Evolutionary conservation across 2,113 vertebrate genomes (phyloP), one percentile per base, ranked within the genome.

Genomic region (Sinocyclocheilus anshuiensis): DNA sequence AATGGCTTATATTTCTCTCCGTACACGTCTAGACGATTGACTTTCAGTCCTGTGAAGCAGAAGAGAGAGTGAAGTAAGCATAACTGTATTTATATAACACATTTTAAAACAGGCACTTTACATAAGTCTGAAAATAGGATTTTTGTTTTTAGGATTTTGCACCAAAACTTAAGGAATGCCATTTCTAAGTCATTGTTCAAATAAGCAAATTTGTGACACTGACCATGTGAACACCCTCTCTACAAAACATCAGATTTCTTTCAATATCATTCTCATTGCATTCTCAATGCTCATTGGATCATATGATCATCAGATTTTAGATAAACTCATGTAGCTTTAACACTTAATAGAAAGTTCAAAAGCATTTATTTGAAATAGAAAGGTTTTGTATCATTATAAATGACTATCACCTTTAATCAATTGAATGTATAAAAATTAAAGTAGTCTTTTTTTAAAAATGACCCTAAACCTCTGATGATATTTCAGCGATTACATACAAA

Each of bases 1-100:
- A 99, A 99, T 39, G 97, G 98, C 90, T 99, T 99, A 92, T 99
- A 99, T 90, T 96, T 99, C 93, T 99, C 98, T 84, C 97, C 97
- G 4, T 96, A 97, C 97, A 99, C 97, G 91, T 99, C 97, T 24
- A 99, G 94, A 76, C 97, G 97, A 88, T 95, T 99, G 89, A 99
- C 98, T 93, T 99, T 99, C 45, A 99, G 91, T 81, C 98, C 98
- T 99, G 93, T 82, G 87, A 77, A 67, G 88, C 33, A 84, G 12
- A 86, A 65, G 6, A 81, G 77, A 29, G 55, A 81, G 72, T 48
- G 18, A 42, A 24, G 20, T n/a, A 59, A n/a, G 29, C 50, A 61
- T 42, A 42, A 45, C 1, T 45, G 20, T n/a, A 39, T 42, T 74
- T 42, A 39, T 20, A 45, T 72, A 72, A 6, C 18, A 39, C 29